Base-by-base conservation (phyloP, 1,140 invertebrate genomes). In the Phenacoccus solenopsis region DNA sequence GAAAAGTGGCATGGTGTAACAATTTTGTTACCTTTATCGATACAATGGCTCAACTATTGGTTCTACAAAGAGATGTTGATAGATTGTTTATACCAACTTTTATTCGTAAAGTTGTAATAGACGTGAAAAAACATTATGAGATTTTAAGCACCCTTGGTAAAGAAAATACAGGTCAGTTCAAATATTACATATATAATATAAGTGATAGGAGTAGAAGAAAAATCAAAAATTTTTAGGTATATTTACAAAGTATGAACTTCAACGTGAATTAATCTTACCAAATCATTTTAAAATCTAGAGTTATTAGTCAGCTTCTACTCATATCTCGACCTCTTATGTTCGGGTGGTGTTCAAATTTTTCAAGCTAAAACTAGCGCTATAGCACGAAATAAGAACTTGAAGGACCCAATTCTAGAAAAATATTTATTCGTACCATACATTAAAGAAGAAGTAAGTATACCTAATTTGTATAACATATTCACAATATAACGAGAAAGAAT, bases 21-120 rank as follows among this genome's bases (percentile, higher is more conserved):
- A 94, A 96, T 77, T 98, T 92, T 92, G 86, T 94, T 0, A 84
- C 92, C 0, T 97, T 95, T 78, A 86, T 97, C 83, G 95, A 98
- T 78, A 93, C 88, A 21, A 90, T 97, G 86, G 79, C 97, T n/a
- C 95, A 98, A 77, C 16, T 49, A 49, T 85, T 88, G 72, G 87
- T 96, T 61, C 75, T 96, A 0, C 83, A 84, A 25, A 79, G 84
- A 16, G 88, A 92, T 73, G 87, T 87, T 0, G 79, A 89, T 71
- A 83, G 85, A 21, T 82, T 97, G 0, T 86, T 87, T 74, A 85
- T 98, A 0, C 94, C 94, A 1, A 96, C 91, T 0, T 86, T 87
- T 73, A 90, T 98, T 28, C 83, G 87, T 57, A 88, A 87, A 71
- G 75, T 96, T 0, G 82, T 85, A 5, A 91, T 98, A 59, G 87